Evolutionary conservation across 2,113 vertebrate species (phyloP).

Genomic region (Myodes glareolus): DNA sequence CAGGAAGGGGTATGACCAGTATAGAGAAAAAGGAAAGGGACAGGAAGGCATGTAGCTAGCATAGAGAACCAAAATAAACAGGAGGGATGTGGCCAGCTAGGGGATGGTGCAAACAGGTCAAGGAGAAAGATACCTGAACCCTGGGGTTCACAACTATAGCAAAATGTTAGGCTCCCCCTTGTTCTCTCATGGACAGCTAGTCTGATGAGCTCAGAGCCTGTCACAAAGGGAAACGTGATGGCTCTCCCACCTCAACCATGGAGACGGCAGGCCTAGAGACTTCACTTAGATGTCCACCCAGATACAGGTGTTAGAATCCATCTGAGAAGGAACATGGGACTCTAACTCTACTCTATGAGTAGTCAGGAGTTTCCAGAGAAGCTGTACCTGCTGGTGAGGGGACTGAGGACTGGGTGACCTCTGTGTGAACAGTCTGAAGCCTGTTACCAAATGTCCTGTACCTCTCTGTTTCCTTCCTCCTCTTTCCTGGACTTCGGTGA

Average conservation of each 20-base stretch:
- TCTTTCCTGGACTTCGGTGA: not conserved
- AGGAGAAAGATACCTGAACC: not conserved
- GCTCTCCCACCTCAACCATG: not conserved
- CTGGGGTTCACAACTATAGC: accelerated
- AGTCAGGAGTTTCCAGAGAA: not conserved
- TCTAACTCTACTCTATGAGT: not conserved
- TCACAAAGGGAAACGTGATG: not conserved
- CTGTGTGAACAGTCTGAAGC: too few relatives aligned
- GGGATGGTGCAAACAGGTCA: too few relatives aligned
- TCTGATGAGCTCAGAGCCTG: not conserved
- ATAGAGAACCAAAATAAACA: too few relatives aligned
- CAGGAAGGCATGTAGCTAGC: too few relatives aligned
- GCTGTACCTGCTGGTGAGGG: not conserved
- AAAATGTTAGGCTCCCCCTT: not conserved
- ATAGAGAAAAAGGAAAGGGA: too few relatives aligned
- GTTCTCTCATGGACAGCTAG: not conserved
- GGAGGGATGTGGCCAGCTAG: too few relatives aligned
- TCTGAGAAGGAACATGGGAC: not conserved
- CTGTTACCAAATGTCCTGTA: too few relatives aligned
- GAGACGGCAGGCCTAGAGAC: not conserved
- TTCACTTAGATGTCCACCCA: not conserved
- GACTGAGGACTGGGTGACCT: too few relatives aligned
- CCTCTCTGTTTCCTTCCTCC: not conserved
- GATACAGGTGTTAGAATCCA: not conserved
- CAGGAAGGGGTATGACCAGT: too few relatives aligned